Evolutionary conservation across 2,888 invertebrate genomes (phyloP).

Genomic region (Fabriciana adippe): DNA sequence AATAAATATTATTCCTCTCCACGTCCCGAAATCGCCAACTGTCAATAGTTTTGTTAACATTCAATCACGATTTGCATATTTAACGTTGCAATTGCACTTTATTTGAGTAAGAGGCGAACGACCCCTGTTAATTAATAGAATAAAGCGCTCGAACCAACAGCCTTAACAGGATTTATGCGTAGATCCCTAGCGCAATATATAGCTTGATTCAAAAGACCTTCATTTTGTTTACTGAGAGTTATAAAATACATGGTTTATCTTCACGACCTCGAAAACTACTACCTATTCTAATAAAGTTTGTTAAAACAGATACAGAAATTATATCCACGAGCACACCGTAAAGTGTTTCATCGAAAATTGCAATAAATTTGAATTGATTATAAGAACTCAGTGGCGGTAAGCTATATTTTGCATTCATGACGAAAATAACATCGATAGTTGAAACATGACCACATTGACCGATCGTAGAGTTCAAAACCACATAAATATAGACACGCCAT

Average conservation of each 20-base stretch:
- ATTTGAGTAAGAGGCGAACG: conserved; percentile 18
- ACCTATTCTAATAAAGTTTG: neutral
- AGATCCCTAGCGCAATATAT: conserved; percentile 2
- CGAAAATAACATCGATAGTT: conserved; percentile 18
- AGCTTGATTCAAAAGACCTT: conserved; percentile 11
- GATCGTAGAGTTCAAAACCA: neutral
- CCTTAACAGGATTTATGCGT: conserved; percentile 11
- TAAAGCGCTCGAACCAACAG: conserved; percentile 14
- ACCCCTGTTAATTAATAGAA: conserved; percentile 22
- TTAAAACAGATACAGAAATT: conserved; percentile 1
- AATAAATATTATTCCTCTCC: neutral
- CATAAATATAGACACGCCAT: neutral
- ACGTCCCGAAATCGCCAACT: conserved; percentile 7
- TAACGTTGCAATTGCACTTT: conserved; percentile 18
- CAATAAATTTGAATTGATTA: conserved; percentile 23
- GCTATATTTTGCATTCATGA: conserved; percentile 19
- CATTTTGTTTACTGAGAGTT: neutral
- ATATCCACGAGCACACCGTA: neutral
- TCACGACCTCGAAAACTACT: conserved; percentile 11
- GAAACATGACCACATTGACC: conserved; percentile 1
- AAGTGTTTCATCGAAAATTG: conserved; percentile 12
- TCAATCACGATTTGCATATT: conserved; percentile 17
- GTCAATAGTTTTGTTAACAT: conserved; percentile 19
- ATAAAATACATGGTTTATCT: conserved; percentile 9
- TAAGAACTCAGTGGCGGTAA: conserved; percentile 18